Base-by-base conservation (phyloP, 2,888 invertebrate genomes). In the Drosophila testacea region DNA sequence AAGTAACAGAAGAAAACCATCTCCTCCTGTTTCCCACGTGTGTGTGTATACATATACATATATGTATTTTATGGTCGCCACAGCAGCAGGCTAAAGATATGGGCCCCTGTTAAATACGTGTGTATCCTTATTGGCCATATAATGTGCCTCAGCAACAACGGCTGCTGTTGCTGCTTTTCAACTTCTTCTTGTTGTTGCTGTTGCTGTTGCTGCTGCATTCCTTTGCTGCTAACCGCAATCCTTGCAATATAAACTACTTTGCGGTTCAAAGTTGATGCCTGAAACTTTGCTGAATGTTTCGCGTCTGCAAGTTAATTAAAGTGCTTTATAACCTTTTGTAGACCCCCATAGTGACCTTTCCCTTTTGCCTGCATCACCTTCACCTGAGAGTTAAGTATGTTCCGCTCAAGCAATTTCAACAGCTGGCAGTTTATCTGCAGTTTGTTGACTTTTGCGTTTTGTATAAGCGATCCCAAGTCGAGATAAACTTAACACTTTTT, bases 251-350 rank as follows among this genome's bases (percentile, higher is more conserved):
- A 87, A 90, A 87, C 87, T 88, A 74, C 84, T 76, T 81, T 87
- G 90, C 75, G 87, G 89, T 87, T 90, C 87, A 87, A 90, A 87
- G 87, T 87, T 89, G 89, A 88, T 83, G 88, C 69, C 82, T 77
- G 70, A 73, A 89, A 77, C 71, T 86, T 85, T 75, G 59, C 78
- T 79, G 74, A 81, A 79, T 74, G 74, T 63, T 77, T 41, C 69
- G 71, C 83, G 78, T 81, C 82, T 83, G 79, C 84, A 83, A 86
- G 90, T 89, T 87, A 89, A 87, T 86, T 86, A 89, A 86, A 89
- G 84, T 89, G 77, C 84, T 89, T 83, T 83, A 86, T 88, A 81
- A 69, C 81, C 70, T 54, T 46, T 56, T 10, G 22, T 66, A 50
- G 30, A 39, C 30, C 22, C 22, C 47, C 22, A 32, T 32, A 2